Evolutionary conservation across 1,140 invertebrate genomes (phyloP).

Genomic region (Agraylea sexmaculata): DNA sequence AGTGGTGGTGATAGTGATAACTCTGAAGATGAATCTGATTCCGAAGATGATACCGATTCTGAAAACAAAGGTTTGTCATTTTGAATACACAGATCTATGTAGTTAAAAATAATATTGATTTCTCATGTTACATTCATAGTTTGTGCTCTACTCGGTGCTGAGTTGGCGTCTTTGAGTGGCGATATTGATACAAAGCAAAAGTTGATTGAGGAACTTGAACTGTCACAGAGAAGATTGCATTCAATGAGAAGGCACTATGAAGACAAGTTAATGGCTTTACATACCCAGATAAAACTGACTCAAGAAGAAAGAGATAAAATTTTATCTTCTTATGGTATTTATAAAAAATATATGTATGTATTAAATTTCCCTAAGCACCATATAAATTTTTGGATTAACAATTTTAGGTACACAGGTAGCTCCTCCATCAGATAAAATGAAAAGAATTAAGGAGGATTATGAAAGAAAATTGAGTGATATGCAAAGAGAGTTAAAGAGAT

Average conservation of each 20-base stretch:
- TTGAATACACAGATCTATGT: conserved; percentile 5
- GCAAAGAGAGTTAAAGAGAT: conserved; percentile 75
- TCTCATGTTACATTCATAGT: conserved; percentile 11
- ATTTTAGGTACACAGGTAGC: conserved; percentile 29
- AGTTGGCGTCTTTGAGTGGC: conserved; percentile 73
- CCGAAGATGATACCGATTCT: conserved; percentile 38
- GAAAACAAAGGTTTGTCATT: conserved; percentile 34
- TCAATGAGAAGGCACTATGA: conserved; percentile 87
- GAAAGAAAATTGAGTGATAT: conserved; percentile 74
- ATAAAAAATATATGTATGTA: not conserved
- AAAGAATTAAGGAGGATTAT: conserved; percentile 83
- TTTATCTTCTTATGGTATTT: conserved; percentile 49
- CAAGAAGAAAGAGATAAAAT: conserved; percentile 90
- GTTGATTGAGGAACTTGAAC: conserved; percentile 86
- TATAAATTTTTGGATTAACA: not conserved
- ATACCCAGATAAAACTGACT: conserved; percentile 76
- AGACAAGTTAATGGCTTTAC: conserved; percentile 81
- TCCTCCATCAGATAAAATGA: conserved; percentile 62
- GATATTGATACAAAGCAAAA: conserved; percentile 88
- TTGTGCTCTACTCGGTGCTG: conserved; percentile 40
- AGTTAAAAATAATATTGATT: conserved; percentile 16
- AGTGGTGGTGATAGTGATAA: conserved; percentile 51
- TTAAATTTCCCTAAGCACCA: not conserved
- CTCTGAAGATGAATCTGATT: conserved; percentile 26
- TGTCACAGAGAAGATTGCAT: conserved; percentile 70